Base-by-base conservation (phyloP, 53 echinoderm and acorn worm species). In the Arbacia lixula region DNA sequence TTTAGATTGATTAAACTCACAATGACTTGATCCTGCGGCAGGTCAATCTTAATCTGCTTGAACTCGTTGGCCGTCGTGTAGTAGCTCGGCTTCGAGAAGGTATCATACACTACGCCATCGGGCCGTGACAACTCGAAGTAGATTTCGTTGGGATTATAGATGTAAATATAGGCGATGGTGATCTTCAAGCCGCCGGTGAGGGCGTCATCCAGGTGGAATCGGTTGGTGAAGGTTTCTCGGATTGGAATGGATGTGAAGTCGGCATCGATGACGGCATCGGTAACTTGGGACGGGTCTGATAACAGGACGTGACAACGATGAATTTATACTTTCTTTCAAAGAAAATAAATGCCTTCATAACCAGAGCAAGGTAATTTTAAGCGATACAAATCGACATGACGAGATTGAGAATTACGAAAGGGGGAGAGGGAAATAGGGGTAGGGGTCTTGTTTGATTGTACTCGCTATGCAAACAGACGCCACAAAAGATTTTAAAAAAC, bases 161-260 rank as follows among this genome's bases (percentile, higher is more conserved):
- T 46, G 62, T 63, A 81, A 29, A 81, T 81, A 63, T 81, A 81
- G 3, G 81, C 62, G 28, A 81, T 81, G 20, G 63, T 81, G 2
- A 81, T 63, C 63, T 81, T 81, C 0, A 81, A 63, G 16, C 81
- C 81, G 24, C 81, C 81, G 29, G 81, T 81, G 81, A 81, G 81
- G 81, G 81, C 81, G 81, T 81, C 46, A 32, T 81, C 81, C 41
- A 81, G 20, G 34, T 62, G 33, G 63, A 81, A 81, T 43, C 41
- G 61, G 49, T 63, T 81, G 40, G 81, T 81, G 63, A 62, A 81
- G 28, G 81, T 81, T 6, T 81, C 63, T 39, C 61, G 41, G 6
- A 43, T 0, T 4, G 19, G 16, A 19, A 81, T 81, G 81, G 19
- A 31, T 22, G 64, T 49, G 33, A 43, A 81, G 17, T 81, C 81